Percentiles rank a stretch among this genome's conserved stretches.
Evolutionary conservation across 1,140 invertebrate genomes (phyloP).

Genomic region (Bombus picipes): DNA sequence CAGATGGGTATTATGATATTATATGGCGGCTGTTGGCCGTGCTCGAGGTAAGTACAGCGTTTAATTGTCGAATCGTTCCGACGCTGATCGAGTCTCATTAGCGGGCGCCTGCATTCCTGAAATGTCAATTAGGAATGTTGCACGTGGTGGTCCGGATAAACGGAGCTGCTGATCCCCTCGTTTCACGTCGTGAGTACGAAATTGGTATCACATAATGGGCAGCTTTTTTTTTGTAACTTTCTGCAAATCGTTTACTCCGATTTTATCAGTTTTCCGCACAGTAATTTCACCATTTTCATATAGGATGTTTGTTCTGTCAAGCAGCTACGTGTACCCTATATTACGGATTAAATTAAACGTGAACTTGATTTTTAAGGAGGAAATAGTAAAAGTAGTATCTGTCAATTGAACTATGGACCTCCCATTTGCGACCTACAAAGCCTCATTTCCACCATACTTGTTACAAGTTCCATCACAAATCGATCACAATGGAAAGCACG

Average conservation of each 20-base stretch:
- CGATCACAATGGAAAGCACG: too few relatives aligned
- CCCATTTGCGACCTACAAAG: too few relatives aligned
- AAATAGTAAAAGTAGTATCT: too few relatives aligned
- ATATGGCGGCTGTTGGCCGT: background rate
- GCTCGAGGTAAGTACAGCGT: constrained; percentile 1
- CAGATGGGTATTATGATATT: background rate
- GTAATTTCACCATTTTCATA: background rate
- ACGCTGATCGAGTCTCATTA: constrained; percentile 28
- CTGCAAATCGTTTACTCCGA: background rate
- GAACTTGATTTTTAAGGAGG: too few relatives aligned
- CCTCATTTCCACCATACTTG: too few relatives aligned
- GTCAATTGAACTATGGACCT: too few relatives aligned
- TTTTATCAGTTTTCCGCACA: background rate
- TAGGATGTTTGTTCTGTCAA: background rate
- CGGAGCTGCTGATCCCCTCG: background rate
- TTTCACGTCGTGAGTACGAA: background rate
- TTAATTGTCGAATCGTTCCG: background rate
- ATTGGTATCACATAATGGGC: background rate
- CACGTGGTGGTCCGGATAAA: background rate
- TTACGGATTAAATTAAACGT: too few relatives aligned
- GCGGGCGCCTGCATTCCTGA: background rate
- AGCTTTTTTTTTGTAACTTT: background rate
- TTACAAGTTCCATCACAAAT: too few relatives aligned
- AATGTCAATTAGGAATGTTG: constrained; percentile 16
- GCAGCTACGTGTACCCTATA: background rate